A percentile compares a stretch with the other conserved stretches of the same genome.
phyloP scores from a whole-genome alignment of 2,888 invertebrate species.

The Nysson spinosus region DNA sequence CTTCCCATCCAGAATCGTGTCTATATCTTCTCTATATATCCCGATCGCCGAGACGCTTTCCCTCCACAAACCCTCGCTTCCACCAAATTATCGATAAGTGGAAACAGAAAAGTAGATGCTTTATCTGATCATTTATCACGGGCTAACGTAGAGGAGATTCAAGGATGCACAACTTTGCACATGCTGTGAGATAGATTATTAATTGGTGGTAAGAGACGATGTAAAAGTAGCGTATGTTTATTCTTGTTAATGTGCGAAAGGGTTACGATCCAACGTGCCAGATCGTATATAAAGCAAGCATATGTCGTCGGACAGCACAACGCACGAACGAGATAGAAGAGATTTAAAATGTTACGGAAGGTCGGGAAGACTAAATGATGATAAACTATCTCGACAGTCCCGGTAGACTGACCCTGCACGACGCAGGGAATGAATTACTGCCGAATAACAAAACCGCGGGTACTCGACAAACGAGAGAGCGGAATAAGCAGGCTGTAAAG shows the following conservation, averaged over 20 bases:
- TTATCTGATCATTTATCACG: slow-evolving; percentile 22
- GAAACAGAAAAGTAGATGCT: slow-evolving; percentile 2
- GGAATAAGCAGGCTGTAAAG: too few relatives aligned
- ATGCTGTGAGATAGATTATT: too few relatives aligned
- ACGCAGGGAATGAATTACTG: slow-evolving; percentile 71
- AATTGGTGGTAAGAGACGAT: too few relatives aligned
- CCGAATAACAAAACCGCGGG: slow-evolving; percentile 53
- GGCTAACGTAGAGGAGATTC: too few relatives aligned
- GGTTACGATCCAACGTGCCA: slow-evolving; percentile 2
- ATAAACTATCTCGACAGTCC: slow-evolving; percentile 75
- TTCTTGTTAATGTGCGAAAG: slow-evolving; percentile 1
- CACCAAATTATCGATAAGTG: slow-evolving; percentile 33
- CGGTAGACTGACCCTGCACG: slow-evolving; percentile 70
- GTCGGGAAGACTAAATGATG: slow-evolving; percentile 75
- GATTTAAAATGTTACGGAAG: slow-evolving; percentile 77
- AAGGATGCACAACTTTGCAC: too few relatives aligned
- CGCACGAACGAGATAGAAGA: slow-evolving; percentile 69
- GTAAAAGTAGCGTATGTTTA: too few relatives aligned
- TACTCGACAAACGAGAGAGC: slow-evolving; percentile 40
- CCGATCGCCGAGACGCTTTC: slow-evolving; percentile 45
- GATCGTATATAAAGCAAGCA: slow-evolving; percentile 33
- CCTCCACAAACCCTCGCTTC: slow-evolving; percentile 23
- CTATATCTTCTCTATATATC: slow-evolving; percentile 41
- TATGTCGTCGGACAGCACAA: slow-evolving; percentile 51
- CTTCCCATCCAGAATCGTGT: slow-evolving; percentile 24